Base-by-base conservation (phyloP, 2,113 vertebrate genomes). In the Odobenus rosmarus region DNA sequence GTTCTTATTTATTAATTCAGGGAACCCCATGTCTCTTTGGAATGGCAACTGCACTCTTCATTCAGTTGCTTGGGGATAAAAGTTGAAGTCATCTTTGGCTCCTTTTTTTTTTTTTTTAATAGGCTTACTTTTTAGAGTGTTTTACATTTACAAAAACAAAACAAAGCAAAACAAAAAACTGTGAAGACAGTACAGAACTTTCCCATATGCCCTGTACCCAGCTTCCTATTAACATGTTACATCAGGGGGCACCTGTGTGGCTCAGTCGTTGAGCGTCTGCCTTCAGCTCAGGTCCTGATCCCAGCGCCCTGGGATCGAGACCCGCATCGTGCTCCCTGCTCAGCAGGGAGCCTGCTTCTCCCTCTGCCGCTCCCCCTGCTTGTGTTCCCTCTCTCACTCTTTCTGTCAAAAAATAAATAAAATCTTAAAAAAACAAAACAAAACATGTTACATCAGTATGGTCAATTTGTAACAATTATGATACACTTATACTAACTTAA, bases 151-250 rank as follows among this genome's bases (percentile, higher is more conserved):
- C 2, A n/a, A 69, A 71, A 83, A 11, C 31, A 46, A 21, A 64
- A 12, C 10, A 19, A 15, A 62, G 18, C 39, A 51, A 79, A 71
- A 36, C 33, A n/a, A 69, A 80, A 55, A 57, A 55, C 57, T 39
- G 3, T 31, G 8, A 89, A 46, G 31, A 28, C 12, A 69, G 18
- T 28, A 18, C 53, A 49, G 21, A 72, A 36, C 15, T 12, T 57
- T 39, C 7, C 5, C 59, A 19, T 7, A 55, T 12, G 7, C 1
- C 3, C 36, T 72, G 4, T 5, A 53, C 5, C 2, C 3, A 61
- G 7, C 77, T 88, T 71, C 12, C 57, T 84, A 7, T 19, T 82
- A 69, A 49, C 18, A 64, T 3, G 21, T 85, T 84, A 59, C 39
- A 16, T 74, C 31, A 61, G 1, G 39, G 39, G 39, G 39, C 39